A percentile compares a stretch with the other conserved stretches of the same genome.
phyloP scores from a whole-genome alignment of 2,888 invertebrate genomes.

The Torymus auratus region DNA sequence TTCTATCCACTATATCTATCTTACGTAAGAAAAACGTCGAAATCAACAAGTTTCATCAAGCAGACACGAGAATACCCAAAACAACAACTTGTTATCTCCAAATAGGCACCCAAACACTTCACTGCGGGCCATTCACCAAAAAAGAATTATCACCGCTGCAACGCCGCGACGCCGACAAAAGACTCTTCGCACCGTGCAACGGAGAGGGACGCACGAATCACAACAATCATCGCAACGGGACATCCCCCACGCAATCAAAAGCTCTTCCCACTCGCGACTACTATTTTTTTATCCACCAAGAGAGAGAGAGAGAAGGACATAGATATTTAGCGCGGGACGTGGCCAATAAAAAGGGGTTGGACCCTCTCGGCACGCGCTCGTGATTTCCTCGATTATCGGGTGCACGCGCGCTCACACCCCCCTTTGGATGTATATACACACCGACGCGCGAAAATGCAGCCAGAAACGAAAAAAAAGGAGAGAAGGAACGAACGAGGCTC shows the following conservation, averaged over 20 bases:
- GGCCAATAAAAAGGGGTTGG: conserved; percentile 63
- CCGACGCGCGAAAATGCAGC: neutral
- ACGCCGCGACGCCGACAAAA: neutral
- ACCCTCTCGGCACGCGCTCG: conserved; percentile 62
- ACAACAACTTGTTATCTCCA: too few species aligned
- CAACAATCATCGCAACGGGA: conserved; percentile 36
- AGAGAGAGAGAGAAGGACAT: neutral
- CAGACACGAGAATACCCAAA: too few species aligned
- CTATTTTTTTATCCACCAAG: conserved; percentile 19
- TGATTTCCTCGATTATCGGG: conserved; percentile 57
- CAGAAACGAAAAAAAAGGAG: neutral
- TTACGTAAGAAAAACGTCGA: too few species aligned
- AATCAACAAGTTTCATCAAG: too few species aligned
- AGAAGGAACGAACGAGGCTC: neutral
- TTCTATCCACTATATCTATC: too few species aligned
- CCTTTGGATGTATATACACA: neutral
- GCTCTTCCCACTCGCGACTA: conserved; percentile 3
- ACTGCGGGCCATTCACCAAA: neutral
- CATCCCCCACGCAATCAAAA: conserved; percentile 14
- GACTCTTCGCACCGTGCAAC: neutral
- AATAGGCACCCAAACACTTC: too few species aligned
- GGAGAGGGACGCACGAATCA: conserved; percentile 30
- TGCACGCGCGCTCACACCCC: neutral
- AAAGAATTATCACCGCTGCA: conserved; percentile 24
- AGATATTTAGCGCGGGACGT: conserved; percentile 56